Evolutionary conservation across 1,140 invertebrate genomes (phyloP), one percentile per base, ranked within the genome.

Genomic region (Saccostrea glomerata): DNA sequence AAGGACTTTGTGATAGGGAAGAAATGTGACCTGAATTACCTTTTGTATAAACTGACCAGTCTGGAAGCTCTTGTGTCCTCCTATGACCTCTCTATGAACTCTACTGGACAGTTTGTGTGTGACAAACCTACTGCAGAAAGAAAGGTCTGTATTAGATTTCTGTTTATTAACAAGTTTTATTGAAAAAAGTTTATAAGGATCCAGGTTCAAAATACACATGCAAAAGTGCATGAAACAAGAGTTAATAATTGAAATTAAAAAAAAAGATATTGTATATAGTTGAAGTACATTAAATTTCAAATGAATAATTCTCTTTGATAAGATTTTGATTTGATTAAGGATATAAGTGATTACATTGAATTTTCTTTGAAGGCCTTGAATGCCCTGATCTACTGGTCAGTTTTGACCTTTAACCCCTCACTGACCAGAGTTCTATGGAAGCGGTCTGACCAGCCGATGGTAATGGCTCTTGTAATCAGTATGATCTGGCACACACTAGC

Each of bases 381-480:
- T 84, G 89, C 91, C 30, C 83, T 94, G 47, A 91, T 94, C 13
- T 91, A 95, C 17, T 95, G 94, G 94, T 93, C 95, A 9, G 93
- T 93, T 1, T 91, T 95, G 56, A 94, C 92, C 47, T 93, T 92
- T 88, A 90, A 93, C n/a, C 87, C 90, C 9, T 90, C 93, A 73
- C 86, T 95, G 47, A 94, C 94, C 6, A 95, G 94, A 86, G 91
- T 95, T 15, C 86, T 95, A 23, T 95, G 95, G 95, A 95, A 95
- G 89, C 92, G 93, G 56, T 92, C 94, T 0, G 94, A 95, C 58
- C 94, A 95, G 66, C 95, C 95, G 0, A 94, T 95, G 58, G 94
- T 95, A 12, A 90, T 95, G 77, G 95, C 95, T 47, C 89, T 95
- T 2, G 90, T 95, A 15, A 87, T 92, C 56, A 92, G 90, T 73